These are phyloP conservation scores for Trigoniulus corallinus DNA, from an alignment of 1,140 invertebrate genomes.

Conservation along the genomic window DNA sequence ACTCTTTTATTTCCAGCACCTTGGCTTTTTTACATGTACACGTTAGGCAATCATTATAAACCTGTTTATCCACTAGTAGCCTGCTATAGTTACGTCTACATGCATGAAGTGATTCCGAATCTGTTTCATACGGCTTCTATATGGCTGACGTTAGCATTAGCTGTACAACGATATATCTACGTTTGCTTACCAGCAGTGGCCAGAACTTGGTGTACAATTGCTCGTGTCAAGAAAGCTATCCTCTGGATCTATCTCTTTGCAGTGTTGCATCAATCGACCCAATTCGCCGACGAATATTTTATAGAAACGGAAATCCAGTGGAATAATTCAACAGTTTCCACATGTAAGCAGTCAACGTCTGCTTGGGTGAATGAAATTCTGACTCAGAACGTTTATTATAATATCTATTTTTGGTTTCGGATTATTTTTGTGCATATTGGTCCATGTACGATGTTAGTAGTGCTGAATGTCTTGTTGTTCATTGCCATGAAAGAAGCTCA, in stretches of 20 bases:
- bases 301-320: constrained; percentile 37
- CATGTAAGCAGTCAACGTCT: constrained; percentile 26
- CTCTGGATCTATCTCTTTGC: constrained; percentile 54
- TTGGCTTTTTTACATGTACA: constrained; percentile 77
- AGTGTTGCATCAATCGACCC: constrained; percentile 54
- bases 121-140: constrained; percentile 84
- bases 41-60: constrained; percentile 64
- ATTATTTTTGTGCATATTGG: constrained; percentile 78
- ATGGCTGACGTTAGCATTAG: constrained; percentile 71
- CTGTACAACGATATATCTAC: constrained; percentile 78
- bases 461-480: constrained; percentile 75
- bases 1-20: constrained; percentile 75
- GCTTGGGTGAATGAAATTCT: constrained; percentile 44
- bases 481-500: constrained; percentile 65
- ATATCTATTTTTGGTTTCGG: constrained; percentile 63
- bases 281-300: constrained; percentile 51
- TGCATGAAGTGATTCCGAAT: constrained; percentile 60
- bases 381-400: constrained; percentile 54
- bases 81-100: constrained; percentile 58
- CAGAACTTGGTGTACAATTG: constrained; percentile 69
- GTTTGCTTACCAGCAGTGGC: constrained; percentile 75
- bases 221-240: constrained; percentile 56
- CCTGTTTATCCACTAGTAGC: constrained; percentile 48
- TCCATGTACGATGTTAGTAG: constrained; percentile 72
- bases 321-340: constrained; percentile 34